Base-by-base conservation (phyloP, 1,140 invertebrate genomes). In the Drosophila pachea region DNA sequence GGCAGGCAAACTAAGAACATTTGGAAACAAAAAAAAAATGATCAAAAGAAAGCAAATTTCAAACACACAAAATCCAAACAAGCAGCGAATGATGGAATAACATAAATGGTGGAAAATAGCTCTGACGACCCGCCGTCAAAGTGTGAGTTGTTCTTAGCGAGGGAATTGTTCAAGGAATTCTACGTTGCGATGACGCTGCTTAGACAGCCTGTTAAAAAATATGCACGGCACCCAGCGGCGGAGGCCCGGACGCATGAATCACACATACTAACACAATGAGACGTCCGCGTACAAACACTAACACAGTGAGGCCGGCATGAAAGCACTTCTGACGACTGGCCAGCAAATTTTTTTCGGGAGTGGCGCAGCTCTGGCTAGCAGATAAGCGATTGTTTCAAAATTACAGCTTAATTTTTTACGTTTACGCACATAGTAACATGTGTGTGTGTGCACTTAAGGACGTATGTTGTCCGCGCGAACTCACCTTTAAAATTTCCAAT, bases 121-220 rank as follows among this genome's bases (percentile, higher is more conserved):
- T 22, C 48, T 22, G n/a, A 47, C 50, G 76, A 84, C 79, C 79
- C 78, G 79, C 79, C 78, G 68, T 43, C 75, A 84, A 50, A 68
- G 50, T 70, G 56, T 75, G 58, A 74, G 73, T 66, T 7, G 42
- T 58, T 43, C 36, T 31, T 38, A 29, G 9, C n/a, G 32, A 38
- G 52, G 65, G 16, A 61, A 73, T 63, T 66, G 59, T 66, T 86
- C 64, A 83, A 78, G 70, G 76, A 84, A 79, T 70, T 64, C 49
- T 64, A 70, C 49, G 40, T 48, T 63, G 48, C 67, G 64, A 71
- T 71, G 68, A 71, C 68, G 68, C 68, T 50, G 68, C 68, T 54
- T 63, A 68, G 75, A 52, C 76, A 59, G 73, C 60, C 74, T 68
- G 79, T 84, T 83, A 84, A 86, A 75, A 73, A 68, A 77, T n/a